phyloP scores from a whole-genome alignment of 2,888 invertebrate genomes.

The Pollenia griseotomentosa region DNA sequence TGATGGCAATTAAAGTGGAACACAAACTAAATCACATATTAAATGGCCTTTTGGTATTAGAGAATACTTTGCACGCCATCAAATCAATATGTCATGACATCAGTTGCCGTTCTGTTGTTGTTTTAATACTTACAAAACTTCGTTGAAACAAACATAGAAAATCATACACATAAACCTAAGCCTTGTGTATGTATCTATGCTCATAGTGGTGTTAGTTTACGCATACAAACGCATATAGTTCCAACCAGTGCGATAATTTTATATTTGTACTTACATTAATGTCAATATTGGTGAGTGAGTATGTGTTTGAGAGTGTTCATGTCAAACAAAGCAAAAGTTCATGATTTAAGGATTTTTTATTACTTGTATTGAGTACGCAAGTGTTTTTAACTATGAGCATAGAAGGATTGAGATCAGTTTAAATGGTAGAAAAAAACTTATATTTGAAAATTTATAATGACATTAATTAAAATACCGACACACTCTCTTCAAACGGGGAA shows the following conservation, averaged over 20 bases:
- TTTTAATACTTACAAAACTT: not conserved
- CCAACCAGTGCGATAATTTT: conserved; percentile 8
- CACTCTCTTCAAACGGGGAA: too few relatives aligned
- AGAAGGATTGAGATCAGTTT: not conserved
- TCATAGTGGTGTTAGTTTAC: conserved; percentile 21
- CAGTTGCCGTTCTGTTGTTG: conserved; percentile 37
- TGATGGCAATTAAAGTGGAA: not conserved
- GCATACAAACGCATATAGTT: conserved; percentile 18
- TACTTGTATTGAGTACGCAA: conserved; percentile 49
- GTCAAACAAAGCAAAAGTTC: conserved; percentile 65
- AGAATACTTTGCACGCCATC: conserved; percentile 76
- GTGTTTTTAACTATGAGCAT: not conserved
- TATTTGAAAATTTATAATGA: too few relatives aligned
- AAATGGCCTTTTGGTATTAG: conserved; percentile 77
- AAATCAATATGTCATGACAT: conserved; percentile 78
- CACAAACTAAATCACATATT: conserved; percentile 29
- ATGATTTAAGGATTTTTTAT: conserved; percentile 67
- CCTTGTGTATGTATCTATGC: not conserved
- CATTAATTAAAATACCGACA: too few relatives aligned
- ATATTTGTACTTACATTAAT: not conserved
- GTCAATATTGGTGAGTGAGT: not conserved
- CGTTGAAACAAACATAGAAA: not conserved
- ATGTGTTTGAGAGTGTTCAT: conserved; percentile 27
- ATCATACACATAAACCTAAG: not conserved
- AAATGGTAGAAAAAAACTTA: too few relatives aligned